Evolutionary conservation across 2,113 vertebrate genomes (phyloP).

Genomic region (Irena cyanogastra): DNA sequence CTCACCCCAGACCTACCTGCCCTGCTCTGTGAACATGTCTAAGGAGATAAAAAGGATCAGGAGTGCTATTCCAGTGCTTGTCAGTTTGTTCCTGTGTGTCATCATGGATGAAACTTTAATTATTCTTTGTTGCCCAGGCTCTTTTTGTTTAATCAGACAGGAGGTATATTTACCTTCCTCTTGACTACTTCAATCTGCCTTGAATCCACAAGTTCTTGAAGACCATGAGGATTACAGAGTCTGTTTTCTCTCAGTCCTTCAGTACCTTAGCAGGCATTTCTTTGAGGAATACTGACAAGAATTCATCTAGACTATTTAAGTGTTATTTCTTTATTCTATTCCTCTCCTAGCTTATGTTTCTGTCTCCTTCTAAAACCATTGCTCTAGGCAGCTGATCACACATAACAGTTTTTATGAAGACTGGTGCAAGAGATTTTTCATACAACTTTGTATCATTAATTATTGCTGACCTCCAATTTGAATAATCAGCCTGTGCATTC

Average conservation of each 20-base stretch:
- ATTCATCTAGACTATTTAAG: neutral
- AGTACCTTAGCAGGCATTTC: neutral
- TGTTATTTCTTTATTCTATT: neutral
- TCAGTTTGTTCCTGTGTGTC: neutral
- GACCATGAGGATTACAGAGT: neutral
- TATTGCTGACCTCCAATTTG: neutral
- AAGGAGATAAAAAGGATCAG: neutral
- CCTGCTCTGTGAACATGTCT: fast-evolving
- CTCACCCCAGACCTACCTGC: neutral
- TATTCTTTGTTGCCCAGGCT: neutral
- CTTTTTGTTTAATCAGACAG: neutral
- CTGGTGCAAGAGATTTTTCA: neutral
- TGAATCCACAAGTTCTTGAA: neutral
- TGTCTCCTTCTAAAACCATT: neutral
- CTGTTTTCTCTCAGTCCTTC: neutral
- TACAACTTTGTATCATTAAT: neutral
- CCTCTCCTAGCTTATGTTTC: neutral
- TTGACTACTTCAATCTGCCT: neutral
- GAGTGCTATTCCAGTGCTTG: neutral
- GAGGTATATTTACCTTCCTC: neutral
- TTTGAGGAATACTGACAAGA: neutral
- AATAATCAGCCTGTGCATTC: neutral
- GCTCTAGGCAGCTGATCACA: neutral
- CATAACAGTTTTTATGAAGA: neutral
- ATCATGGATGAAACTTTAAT: neutral